These are phyloP conservation scores for Furcifer pardalis DNA, from an alignment of 2,797 vertebrate species.

Conservation along the genomic window DNA sequence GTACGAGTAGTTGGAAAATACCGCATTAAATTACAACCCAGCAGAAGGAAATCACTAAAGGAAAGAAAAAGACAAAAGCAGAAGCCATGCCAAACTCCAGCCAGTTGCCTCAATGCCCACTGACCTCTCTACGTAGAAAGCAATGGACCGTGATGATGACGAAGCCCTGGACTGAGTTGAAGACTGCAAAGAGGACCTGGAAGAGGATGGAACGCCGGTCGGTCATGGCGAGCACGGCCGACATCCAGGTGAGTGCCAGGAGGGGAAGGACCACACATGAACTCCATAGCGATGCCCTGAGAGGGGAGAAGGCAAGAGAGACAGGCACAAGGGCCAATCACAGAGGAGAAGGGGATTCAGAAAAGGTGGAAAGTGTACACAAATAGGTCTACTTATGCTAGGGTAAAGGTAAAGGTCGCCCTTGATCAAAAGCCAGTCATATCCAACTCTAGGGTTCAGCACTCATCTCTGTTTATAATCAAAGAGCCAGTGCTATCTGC, in stretches of 20 bases:
- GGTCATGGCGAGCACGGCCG: constrained; percentile 96
- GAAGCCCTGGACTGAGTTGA: constrained; percentile 96
- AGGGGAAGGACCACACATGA: constrained; percentile 98
- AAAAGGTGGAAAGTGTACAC: background rate
- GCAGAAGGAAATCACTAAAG: too few relatives aligned
- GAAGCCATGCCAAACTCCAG: background rate
- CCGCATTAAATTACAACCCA: too few relatives aligned
- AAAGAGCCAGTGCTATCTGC: too few relatives aligned
- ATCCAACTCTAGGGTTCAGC: too few relatives aligned
- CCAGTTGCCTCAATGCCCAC: constrained; percentile 29
- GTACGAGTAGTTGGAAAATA: too few relatives aligned
- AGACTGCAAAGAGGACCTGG: constrained; percentile 97
- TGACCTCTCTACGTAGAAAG: constrained; percentile 95
- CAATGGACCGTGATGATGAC: constrained; percentile 98
- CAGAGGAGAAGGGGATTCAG: background rate
- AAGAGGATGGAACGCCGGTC: constrained; percentile 97
- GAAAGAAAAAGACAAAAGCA: too few relatives aligned
- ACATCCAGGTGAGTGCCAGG: constrained; percentile 99
- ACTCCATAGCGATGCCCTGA: constrained; percentile 98
- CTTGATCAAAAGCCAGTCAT: too few relatives aligned
- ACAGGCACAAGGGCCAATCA: constrained; percentile 15
- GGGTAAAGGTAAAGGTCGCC: too few relatives aligned
- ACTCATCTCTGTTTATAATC: too few relatives aligned
- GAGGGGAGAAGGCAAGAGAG: constrained; percentile 53
- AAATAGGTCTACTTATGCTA: too few relatives aligned